Percentiles rank a stretch among this genome's conserved stretches.
These are phyloP conservation scores for Timema cristinae DNA, from an alignment of 2,888 invertebrate genomes.

Conservation along the genomic window DNA sequence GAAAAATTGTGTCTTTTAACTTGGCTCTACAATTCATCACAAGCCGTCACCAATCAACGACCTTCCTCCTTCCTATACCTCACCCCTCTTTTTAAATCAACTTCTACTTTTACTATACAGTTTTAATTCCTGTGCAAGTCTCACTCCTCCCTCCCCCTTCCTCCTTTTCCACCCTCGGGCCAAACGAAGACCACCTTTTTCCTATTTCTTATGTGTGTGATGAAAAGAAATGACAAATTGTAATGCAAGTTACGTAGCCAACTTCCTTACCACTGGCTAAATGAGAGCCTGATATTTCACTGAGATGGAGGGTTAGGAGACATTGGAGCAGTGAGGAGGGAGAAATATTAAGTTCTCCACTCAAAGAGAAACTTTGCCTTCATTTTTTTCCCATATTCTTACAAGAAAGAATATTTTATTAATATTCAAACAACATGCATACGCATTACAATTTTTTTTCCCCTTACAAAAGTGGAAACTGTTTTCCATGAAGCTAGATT, in stretches of 20 bases:
- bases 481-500: too few species aligned
- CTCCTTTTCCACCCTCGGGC: slow-evolving; percentile 6
- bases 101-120: slow-evolving; percentile 11
- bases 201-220: slow-evolving; percentile 17
- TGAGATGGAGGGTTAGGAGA: background rate
- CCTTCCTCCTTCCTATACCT: background rate
- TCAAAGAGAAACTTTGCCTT: background rate
- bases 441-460: slow-evolving; percentile 21
- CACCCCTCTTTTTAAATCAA: slow-evolving; percentile 1
- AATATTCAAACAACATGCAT: slow-evolving; percentile 29
- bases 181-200: background rate
- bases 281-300: slow-evolving; percentile 19
- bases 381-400: background rate
- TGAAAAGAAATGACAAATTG: slow-evolving; percentile 31
- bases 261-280: slow-evolving; percentile 26
- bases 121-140: slow-evolving; percentile 10
- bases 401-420: slow-evolving; percentile 26
- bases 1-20: too few species aligned
- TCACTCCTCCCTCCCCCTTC: background rate
- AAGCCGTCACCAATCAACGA: background rate
- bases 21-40: too few species aligned
- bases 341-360: slow-evolving; percentile 15
- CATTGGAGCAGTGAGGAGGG: too few species aligned
- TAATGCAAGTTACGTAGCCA: slow-evolving; percentile 30
- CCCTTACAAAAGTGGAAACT: too few species aligned